Evolutionary conservation across 2,113 vertebrate genomes (phyloP).

Genomic region (Nycticryphes semicollaris): DNA sequence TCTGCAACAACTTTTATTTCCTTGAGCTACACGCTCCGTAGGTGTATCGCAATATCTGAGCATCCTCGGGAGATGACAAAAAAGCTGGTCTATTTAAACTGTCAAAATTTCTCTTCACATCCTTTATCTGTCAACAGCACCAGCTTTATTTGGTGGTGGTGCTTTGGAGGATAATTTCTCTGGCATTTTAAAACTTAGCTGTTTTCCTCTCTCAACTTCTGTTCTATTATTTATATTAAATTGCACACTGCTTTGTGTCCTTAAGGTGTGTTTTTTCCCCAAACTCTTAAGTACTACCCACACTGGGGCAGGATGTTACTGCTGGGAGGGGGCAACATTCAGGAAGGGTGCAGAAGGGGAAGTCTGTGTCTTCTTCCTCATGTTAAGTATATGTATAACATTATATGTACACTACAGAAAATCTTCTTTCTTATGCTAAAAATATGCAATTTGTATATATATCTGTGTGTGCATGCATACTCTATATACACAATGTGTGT

Average conservation of each 20-base stretch:
- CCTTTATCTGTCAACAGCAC: background rate
- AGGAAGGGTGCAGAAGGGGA: background rate
- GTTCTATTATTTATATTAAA: background rate
- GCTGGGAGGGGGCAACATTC: rapidly evolving
- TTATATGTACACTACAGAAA: background rate
- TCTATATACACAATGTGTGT: too few species aligned
- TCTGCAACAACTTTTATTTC: background rate
- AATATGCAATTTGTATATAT: background rate
- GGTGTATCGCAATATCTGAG: background rate
- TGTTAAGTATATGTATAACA: background rate
- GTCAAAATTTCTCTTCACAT: background rate
- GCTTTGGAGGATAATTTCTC: background rate
- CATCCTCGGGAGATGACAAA: background rate
- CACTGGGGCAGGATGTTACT: too few species aligned
- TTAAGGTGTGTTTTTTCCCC: background rate
- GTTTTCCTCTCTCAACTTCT: background rate
- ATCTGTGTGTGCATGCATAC: too few species aligned
- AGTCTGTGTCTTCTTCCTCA: too few species aligned
- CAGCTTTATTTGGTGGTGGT: background rate
- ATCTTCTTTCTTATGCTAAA: background rate
- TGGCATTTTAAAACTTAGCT: background rate
- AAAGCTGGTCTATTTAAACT: background rate
- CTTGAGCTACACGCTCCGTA: background rate
- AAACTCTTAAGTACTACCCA: background rate
- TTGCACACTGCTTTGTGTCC: background rate